Conservation (phyloP, 2,113 vertebrate genomes). For the Parus major region DNA sequence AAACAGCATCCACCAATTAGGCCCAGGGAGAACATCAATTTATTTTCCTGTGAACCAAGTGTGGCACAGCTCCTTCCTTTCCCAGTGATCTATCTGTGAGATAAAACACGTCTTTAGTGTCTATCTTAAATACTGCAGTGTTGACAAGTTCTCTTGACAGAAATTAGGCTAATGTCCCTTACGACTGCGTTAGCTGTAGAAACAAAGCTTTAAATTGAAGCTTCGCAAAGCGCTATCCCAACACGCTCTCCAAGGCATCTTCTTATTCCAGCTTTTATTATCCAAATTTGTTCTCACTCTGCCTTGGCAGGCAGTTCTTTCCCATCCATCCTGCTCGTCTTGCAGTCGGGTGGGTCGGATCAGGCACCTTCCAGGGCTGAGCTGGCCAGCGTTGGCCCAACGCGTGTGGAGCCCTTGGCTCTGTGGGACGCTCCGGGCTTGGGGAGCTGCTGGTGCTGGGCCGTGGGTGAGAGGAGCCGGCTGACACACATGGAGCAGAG, state of each 20-base stretch:
- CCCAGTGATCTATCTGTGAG: slow-evolving; percentile 34
- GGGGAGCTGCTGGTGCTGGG: rapidly evolving
- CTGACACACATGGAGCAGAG: background rate
- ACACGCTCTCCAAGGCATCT: slow-evolving; percentile 51
- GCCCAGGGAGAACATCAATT: background rate
- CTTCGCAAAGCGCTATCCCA: background rate
- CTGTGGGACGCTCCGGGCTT: background rate
- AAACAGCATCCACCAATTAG: slow-evolving; percentile 13
- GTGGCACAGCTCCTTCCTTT: slow-evolving; percentile 61
- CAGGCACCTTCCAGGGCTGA: background rate
- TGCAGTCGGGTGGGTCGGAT: background rate
- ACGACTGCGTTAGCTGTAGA: slow-evolving; percentile 54
- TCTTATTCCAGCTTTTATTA: slow-evolving; percentile 70
- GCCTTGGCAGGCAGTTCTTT: background rate
- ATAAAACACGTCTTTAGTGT: slow-evolving; percentile 53
- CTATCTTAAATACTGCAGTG: slow-evolving; percentile 55
- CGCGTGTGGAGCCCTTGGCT: rapidly evolving
- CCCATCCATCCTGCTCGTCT: background rate
- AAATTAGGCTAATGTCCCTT: slow-evolving; percentile 76
- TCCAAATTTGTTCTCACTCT: slow-evolving; percentile 61
- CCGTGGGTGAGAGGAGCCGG: background rate
- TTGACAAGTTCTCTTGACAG: slow-evolving; percentile 69
- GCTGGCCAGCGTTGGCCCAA: background rate
- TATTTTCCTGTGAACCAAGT: slow-evolving; percentile 46
- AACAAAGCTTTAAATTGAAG: slow-evolving; percentile 70